A percentile compares a stretch with the other conserved stretches of the same genome.
These are phyloP conservation scores for Pelodytes ibericus DNA, from an alignment of 2,797 vertebrate genomes.

Conservation along the genomic window DNA sequence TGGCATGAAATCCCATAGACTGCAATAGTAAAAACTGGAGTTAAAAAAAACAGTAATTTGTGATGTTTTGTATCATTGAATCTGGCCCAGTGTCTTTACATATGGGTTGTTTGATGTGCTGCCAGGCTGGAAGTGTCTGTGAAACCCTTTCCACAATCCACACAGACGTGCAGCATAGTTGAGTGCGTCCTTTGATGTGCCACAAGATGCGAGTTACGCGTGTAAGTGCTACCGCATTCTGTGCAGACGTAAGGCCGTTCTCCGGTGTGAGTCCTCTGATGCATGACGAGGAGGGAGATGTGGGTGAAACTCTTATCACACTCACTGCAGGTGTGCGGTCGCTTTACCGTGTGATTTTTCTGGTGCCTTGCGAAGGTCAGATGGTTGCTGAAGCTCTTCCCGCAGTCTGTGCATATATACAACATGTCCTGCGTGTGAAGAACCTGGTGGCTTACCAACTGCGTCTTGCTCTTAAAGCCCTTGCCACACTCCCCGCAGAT, in stretches of 20 bases:
- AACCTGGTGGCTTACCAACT: neutral
- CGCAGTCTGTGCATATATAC: neutral
- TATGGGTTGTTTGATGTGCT: neutral
- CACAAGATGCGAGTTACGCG: conserved; percentile 20
- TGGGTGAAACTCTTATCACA: conserved; percentile 19
- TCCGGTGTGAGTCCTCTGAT: conserved; percentile 34
- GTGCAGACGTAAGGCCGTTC: conserved; percentile 46
- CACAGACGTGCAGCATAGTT: neutral
- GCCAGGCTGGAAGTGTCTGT: neutral
- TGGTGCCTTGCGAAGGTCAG: conserved; percentile 2
- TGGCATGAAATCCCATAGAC: no score
- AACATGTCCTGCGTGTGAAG: neutral
- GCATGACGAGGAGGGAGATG: conserved; percentile 8
- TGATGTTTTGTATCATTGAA: no score
- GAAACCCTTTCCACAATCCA: conserved; percentile 9
- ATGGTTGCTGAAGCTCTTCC: neutral
- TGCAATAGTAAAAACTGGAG: no score
- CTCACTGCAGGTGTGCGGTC: neutral
- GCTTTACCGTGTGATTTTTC: neutral
- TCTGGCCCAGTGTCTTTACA: no score
- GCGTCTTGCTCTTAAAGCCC: conserved; percentile 18
- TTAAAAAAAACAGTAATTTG: no score
- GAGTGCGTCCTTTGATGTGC: conserved; percentile 1
- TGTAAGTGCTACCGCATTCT: conserved; percentile 14
- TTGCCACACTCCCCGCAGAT: conserved; percentile 17